Base-by-base conservation (phyloP, 2,797 vertebrate genomes). In the Denticeps clupeoides region DNA sequence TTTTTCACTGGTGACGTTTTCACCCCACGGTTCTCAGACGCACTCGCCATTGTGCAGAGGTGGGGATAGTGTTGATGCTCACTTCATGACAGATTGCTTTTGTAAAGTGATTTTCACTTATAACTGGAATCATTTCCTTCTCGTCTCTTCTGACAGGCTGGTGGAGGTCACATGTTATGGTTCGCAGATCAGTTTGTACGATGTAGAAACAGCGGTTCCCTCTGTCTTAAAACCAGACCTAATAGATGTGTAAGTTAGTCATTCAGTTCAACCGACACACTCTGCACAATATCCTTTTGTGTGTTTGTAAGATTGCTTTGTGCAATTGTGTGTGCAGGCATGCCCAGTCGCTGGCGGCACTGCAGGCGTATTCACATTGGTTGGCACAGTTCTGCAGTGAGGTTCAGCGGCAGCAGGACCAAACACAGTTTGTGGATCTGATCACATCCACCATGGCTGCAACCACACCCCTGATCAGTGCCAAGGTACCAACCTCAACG, bases 321-420 rank as follows among this genome's bases (percentile, higher is more conserved):
- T 25, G 23, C 37, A 5, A 33, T 7, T 47, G 40, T 41, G 2
- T 60, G 29, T 29, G 16, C 21, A 84, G 82, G 58, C 95, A 99
- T 1, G 95, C 95, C 0, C 94, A 99, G 80, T 90, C 94, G 9
- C 81, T 99, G 56, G 89, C 95, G 3, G 95, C 95, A 1, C 71
- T 98, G 59, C 95, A 98, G 63, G 95, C 95, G 18, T 98, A 95
- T 45, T 84, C 88, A 8, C 95, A 98, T 67, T 99, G 95, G 95
- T 79, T 98, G 0, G 90, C 92, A 0, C 95, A 96, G 77, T 98
- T 90, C 70, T 97, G 93, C 75, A 82, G 87, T 1, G 91, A 97
- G 63, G 88, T 90, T 10, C 91, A 95, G 63, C 79, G 79, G 42
- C 93, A 84, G 51, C 93, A 82, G 50, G 90, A 89, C 70, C 87